Evolutionary conservation across 2,797 vertebrate genomes (phyloP), one percentile per base, ranked within the genome.

Genomic region (Sorex maritimensis): DNA sequence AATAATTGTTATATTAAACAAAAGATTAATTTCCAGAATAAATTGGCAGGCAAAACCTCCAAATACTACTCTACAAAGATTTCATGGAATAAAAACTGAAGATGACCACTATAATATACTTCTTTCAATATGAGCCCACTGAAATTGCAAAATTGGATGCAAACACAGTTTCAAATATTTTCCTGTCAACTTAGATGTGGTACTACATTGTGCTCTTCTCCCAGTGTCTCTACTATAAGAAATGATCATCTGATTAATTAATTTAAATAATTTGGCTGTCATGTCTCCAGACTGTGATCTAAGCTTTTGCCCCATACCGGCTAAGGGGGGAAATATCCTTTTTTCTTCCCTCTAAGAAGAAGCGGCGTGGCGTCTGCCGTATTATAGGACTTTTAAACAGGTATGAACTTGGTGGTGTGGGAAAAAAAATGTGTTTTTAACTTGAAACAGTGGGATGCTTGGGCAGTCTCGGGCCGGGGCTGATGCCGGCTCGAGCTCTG

Each of bases 61-160:
- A 92, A 85, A 65, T 41, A n/a, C 30, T 44, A 49, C 11, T 44
- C 41, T 44, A 30, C 0, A 38, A 23, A 75, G 17, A 17, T 67
- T 73, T 86, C 52, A 84, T 13, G 67, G 44, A n/a, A 67, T 65
- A 91, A 91, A 81, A 21, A 74, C 15, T 80, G n/a, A 89, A 79
- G 55, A 67, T 8, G 8, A 13, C 3, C 13, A 63, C 10, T 46
- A 6, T 13, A 86, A 19, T 38, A 26, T 4, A n/a, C 11, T 55
- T 67, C 14, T 41, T 89, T 86, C 28, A 92, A 55, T 6, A 84
- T 4, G 73, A 71, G 13, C 90, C 11, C n/a, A 81, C 38, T 38
- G 41, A 68, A 92, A 69, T 44, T 68, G 9, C 4, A 69, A 83
- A 77, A 44, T 1, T 80, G 17, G 9, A 34, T 74, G 9, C 38